Conservation (phyloP, 2,888 invertebrate genomes). For the Sussaba pulchella region DNA sequence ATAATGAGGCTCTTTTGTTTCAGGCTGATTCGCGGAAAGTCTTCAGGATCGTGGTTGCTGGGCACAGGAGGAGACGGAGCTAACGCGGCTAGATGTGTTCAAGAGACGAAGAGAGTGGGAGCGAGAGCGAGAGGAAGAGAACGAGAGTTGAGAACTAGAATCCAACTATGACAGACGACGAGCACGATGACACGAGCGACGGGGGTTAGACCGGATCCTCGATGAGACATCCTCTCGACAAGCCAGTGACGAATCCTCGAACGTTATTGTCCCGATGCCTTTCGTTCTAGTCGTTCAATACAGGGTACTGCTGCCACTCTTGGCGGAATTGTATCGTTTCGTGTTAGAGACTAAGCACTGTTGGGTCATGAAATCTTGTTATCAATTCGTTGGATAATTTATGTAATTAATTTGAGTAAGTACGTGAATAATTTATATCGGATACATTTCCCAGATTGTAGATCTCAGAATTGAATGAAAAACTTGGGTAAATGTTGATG, state of each 20-base stretch:
- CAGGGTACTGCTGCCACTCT: neutral
- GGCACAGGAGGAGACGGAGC: conserved; percentile 57
- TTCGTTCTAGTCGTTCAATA: neutral
- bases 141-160: conserved; percentile 33
- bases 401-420: too few species aligned
- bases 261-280: conserved; percentile 31
- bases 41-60: conserved; percentile 58
- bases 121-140: conserved; percentile 36
- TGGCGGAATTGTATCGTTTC: neutral
- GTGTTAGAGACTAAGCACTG: neutral
- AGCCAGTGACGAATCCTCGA: conserved; percentile 33
- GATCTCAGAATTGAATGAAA: too few species aligned
- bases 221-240: conserved; percentile 68
- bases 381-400: too few species aligned
- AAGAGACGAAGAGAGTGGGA: too few species aligned
- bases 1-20: conserved; percentile 65
- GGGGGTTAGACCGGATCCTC: conserved; percentile 71
- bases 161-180: conserved; percentile 5
- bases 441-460: too few species aligned
- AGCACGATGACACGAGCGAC: conserved; percentile 46
- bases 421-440: too few species aligned
- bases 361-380: too few species aligned
- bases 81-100: too few species aligned
- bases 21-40: conserved; percentile 70
- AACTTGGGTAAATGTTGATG: too few species aligned